Conservation (phyloP, 2,797 vertebrate species). For the Myioborus miniatus region DNA sequence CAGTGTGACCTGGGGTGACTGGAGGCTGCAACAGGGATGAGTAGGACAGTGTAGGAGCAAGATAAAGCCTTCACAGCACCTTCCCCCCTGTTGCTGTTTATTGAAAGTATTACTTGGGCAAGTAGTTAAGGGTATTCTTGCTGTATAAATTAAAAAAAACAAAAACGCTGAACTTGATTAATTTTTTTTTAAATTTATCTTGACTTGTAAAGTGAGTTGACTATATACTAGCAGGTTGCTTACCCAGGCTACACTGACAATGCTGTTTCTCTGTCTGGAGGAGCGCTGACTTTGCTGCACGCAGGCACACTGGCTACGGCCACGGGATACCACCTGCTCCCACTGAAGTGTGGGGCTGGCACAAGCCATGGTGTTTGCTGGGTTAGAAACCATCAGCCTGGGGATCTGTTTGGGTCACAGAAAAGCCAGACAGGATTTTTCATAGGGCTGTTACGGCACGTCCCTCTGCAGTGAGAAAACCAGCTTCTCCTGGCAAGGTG, state of each 20-base stretch:
- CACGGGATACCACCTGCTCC: rapidly evolving
- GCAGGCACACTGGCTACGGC: rapidly evolving
- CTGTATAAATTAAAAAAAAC: neutral
- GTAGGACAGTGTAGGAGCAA: neutral
- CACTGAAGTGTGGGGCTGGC: neutral
- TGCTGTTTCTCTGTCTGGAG: neutral
- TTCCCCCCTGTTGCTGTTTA: neutral
- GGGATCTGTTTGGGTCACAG: neutral
- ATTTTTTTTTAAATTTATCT: neutral
- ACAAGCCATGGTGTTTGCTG: neutral
- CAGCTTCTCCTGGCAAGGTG: neutral
- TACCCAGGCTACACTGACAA: neutral
- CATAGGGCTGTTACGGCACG: rapidly evolving
- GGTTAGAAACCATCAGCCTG: neutral
- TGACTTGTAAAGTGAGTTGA: neutral
- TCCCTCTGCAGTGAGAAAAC: neutral
- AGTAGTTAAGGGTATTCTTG: neutral
- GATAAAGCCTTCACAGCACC: neutral
- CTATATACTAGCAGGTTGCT: neutral
- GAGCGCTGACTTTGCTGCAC: neutral
- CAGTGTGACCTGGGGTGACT: neutral
- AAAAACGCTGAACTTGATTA: neutral
- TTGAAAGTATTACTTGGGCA: neutral
- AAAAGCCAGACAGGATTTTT: neutral
- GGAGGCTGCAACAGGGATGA: rapidly evolving